These are phyloP conservation scores for Zeus faber DNA, from an alignment of 2,113 vertebrate genomes.

Conservation along the genomic window DNA sequence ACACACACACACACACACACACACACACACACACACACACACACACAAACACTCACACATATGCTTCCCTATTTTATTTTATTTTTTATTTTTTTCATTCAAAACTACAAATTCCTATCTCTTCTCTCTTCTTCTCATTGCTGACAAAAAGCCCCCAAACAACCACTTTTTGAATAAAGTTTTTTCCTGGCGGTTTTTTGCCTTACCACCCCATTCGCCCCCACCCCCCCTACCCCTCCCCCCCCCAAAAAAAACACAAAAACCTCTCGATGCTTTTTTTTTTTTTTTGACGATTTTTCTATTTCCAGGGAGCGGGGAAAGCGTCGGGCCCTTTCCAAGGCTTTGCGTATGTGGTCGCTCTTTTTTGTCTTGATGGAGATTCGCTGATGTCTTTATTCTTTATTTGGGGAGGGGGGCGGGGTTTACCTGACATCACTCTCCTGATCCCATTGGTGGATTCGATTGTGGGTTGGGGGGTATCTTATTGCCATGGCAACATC, in stretches of 20 bases:
- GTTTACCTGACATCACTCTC: conserved; percentile 92
- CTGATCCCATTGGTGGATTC: conserved; percentile 97
- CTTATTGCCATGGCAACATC: conserved; percentile 75
- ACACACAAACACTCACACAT: conserved; percentile 4
- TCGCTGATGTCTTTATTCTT: conserved; percentile 86
- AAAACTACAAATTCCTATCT: conserved; percentile 72
- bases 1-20: conserved; percentile 33
- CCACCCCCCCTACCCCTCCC: too few species aligned
- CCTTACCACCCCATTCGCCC: conserved; percentile 76
- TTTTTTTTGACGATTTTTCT: conserved; percentile 87
- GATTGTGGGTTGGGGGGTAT: conserved; percentile 80
- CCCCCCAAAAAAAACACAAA: too few species aligned
- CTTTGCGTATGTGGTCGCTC: conserved; percentile 74
- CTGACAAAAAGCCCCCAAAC: conserved; percentile 87
- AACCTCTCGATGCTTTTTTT: conserved; percentile 76
- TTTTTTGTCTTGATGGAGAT: conserved; percentile 77
- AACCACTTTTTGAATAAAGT: conserved; percentile 83
- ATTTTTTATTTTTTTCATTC: conserved; percentile 38
- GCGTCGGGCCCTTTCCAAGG: conserved; percentile 67
- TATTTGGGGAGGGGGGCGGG: conserved; percentile 69
- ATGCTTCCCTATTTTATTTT: conserved; percentile 31
- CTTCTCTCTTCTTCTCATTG: conserved; percentile 83
- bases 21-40: conserved; percentile 21
- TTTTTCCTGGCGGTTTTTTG: conserved; percentile 82
- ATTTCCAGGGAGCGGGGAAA: conserved; percentile 81